Evolutionary conservation across 2,113 vertebrate species (phyloP), one percentile per base, ranked within the genome.

Genomic region (Archocentrus centrarchus): DNA sequence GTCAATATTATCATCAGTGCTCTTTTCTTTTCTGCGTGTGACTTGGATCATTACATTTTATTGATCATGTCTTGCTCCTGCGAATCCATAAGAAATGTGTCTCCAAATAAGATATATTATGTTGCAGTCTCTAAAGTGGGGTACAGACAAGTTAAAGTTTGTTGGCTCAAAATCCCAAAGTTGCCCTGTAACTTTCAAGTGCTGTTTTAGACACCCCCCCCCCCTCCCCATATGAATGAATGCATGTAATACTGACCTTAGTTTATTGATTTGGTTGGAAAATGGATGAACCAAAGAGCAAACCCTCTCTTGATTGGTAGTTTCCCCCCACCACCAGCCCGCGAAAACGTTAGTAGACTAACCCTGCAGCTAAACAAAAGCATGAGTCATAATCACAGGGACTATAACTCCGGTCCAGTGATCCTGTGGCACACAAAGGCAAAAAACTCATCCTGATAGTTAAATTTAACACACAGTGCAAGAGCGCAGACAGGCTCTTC

Each of bases 401-500:
- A 32, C 44, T 1, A 58, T 81, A 84, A 82, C 73, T 77, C 58
- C 27, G 73, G 63, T 79, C 87, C 14, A 41, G 75, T 81, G 88
- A 87, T 83, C 73, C 55, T 77, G 59, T 87, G 86, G 79, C 86
- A 89, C 59, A 89, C 76, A 88, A 89, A 89, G 58, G 79, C 86
- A 84, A 85, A 70, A 89, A 85, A 90, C 47, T 6, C 81, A 84
- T 89, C 59, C 85, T 89, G 85, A 75, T 55, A 14, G 88, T 92
- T 93, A 92, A 90, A 93, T 91, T 87, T 89, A 90, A 88, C 55
- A 35, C 20, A 39, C 13, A 2, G 37, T 76, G 77, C 77, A 88
- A 70, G 20, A 37, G 82, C 83, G 81, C 87, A 79, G 79, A 61
- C 59, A 30, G 75, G 11, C 75, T 83, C 84, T 79, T 91, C 64